Evolutionary conservation across 2,797 vertebrate genomes (phyloP), one percentile per base, ranked within the genome.

Genomic region (Pelobates cultripes): DNA sequence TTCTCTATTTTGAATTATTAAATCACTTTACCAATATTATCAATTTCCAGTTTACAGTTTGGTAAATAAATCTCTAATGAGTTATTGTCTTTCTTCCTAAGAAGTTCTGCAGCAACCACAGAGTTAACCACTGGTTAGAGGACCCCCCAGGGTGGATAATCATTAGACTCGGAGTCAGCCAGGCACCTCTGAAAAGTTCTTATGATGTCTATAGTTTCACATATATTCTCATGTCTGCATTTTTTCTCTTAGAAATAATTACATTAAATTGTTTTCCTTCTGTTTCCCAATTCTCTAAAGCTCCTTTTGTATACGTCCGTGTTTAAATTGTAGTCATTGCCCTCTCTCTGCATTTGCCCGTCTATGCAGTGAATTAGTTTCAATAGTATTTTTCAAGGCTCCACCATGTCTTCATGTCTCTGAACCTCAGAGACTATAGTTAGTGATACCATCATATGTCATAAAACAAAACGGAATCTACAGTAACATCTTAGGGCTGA

Each of bases 251-350:
- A 66, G 28, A 72, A 73, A 63, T 83, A 78, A 83, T 83, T 74
- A 63, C 76, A 83, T 83, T 83, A 83, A 78, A 63, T 67, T 43
- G 71, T 78, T 83, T 63, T 78, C 43, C 76, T 83, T 70, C 76
- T 81, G 64, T 73, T 71, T 43, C 67, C 41, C 64, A 83, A 43
- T 66, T 53, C 57, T 55, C 47, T 67, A 71, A 76, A 42, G 0
- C 55, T 67, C 28, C 43, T 73, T 68, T 78, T 83, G 28, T 74
- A 61, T 42, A 47, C 41, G 28, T 28, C 28, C 28, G 14, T 40
- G n/a, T 64, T 66, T 60, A 74, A 78, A 78, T 83, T 78, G 63
- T 42, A 47, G 66, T 40, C 81, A 74, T 70, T 64, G 45, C 64
- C 53, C 7, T 41, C 60, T 17, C 12, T 64, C 73, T 78, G 53